Conservation (phyloP, 2,113 vertebrate species). For the Sapayoa aenigma region DNA sequence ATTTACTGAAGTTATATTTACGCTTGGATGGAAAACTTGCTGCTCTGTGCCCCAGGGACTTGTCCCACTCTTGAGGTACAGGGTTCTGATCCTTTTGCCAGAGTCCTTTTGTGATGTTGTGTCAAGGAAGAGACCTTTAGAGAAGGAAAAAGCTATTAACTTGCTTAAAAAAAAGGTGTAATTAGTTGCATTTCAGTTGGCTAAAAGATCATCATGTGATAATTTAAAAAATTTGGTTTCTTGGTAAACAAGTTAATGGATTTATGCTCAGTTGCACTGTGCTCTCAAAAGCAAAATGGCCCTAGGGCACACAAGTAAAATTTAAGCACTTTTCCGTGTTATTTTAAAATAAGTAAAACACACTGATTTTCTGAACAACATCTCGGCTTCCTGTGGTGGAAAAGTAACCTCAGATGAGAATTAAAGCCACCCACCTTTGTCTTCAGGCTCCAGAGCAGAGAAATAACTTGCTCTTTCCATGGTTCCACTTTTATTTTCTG, state of each 20-base stretch:
- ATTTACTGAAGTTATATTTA: neutral
- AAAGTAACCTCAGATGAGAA: constrained; percentile 15
- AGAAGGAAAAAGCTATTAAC: neutral
- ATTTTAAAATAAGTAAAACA: constrained; percentile 9
- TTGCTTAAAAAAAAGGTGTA: neutral
- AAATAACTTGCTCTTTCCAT: neutral
- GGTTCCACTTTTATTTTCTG: neutral
- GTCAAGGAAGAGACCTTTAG: neutral
- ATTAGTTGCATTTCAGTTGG: neutral
- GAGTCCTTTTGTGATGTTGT: neutral
- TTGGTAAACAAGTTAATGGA: constrained; percentile 43
- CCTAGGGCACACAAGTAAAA: neutral
- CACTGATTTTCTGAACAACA: constrained; percentile 2
- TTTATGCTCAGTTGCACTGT: neutral
- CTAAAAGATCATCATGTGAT: constrained; percentile 7
- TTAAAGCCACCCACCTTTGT: constrained; percentile 20
- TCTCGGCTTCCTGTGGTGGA: neutral
- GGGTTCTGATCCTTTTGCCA: neutral
- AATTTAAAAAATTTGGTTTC: neutral
- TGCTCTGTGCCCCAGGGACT: neutral
- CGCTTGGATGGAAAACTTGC: neutral
- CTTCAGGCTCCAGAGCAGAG: neutral
- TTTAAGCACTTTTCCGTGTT: constrained; percentile 17
- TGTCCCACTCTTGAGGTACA: neutral
- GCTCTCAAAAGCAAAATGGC: constrained; percentile 21